Conservation (phyloP, 2,888 invertebrate genomes). For the Dione juno region DNA sequence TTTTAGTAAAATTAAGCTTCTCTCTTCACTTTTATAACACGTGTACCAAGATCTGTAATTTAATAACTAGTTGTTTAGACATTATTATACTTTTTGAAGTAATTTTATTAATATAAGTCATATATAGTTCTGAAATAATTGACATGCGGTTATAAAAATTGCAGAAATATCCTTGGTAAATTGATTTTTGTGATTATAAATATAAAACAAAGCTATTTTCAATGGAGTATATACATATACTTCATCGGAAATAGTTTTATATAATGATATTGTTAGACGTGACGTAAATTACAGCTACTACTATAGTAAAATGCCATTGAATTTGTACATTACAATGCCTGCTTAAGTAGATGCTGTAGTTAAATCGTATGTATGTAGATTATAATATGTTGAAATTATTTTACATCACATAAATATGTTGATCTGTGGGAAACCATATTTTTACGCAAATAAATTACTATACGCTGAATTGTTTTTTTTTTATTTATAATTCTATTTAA, state of each 20-base stretch:
- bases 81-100: neutral
- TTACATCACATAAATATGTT: slow-evolving; percentile 51
- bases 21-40: neutral
- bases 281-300: neutral
- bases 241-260: neutral
- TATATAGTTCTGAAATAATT: neutral
- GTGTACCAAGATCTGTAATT: neutral
- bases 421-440: slow-evolving; percentile 55
- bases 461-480: slow-evolving; percentile 37
- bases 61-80: neutral
- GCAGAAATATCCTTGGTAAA: neutral
- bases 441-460: slow-evolving; percentile 64
- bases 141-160: neutral
- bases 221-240: neutral
- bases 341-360: neutral
- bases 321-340: neutral
- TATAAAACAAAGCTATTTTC: neutral
- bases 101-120: neutral
- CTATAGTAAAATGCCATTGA: neutral
- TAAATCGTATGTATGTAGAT: neutral
- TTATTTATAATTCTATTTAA: neutral
- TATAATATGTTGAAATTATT: slow-evolving; percentile 49
- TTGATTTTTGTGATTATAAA: neutral
- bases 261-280: too few species aligned
- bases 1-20: neutral